Evolutionary conservation across 2,888 invertebrate genomes (phyloP).

Genomic region (Pandemis heparana): DNA sequence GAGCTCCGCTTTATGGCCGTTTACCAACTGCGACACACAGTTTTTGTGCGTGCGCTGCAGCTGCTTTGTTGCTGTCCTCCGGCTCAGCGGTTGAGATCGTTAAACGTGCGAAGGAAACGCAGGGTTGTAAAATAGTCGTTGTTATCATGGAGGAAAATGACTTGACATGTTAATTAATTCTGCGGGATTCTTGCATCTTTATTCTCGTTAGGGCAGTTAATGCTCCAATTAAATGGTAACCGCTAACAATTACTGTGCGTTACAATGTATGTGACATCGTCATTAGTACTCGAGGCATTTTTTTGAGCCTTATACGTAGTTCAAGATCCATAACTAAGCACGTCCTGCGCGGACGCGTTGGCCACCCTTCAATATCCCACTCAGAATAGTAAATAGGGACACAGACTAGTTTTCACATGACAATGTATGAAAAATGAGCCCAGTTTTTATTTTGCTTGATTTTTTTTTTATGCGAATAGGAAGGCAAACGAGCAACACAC

Average conservation of each 20-base stretch:
- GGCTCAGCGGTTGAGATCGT: neutral
- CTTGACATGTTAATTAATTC: neutral
- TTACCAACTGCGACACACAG: constrained; percentile 53
- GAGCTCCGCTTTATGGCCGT: constrained; percentile 53
- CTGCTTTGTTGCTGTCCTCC: constrained; percentile 42
- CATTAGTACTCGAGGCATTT: too few species aligned
- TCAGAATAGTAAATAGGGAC: too few species aligned
- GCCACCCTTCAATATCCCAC: too few species aligned
- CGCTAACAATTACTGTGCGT: neutral
- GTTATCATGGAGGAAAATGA: neutral
- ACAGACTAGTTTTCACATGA: too few species aligned
- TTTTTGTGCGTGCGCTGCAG: constrained; percentile 58
- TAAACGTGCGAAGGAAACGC: neutral
- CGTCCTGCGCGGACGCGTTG: too few species aligned
- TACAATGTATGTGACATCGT: too few species aligned
- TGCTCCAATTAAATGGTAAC: neutral
- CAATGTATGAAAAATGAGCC: too few species aligned
- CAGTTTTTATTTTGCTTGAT: too few species aligned
- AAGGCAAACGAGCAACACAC: too few species aligned
- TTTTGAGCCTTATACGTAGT: too few species aligned
- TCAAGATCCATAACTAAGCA: too few species aligned
- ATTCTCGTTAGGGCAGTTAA: neutral
- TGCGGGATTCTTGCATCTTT: constrained; percentile 17
- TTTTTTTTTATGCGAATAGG: too few species aligned
- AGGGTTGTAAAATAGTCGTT: neutral